Evolutionary conservation across 2,797 vertebrate species (phyloP), one percentile per base, ranked within the genome.

Genomic region (Silurus aristotelis): DNA sequence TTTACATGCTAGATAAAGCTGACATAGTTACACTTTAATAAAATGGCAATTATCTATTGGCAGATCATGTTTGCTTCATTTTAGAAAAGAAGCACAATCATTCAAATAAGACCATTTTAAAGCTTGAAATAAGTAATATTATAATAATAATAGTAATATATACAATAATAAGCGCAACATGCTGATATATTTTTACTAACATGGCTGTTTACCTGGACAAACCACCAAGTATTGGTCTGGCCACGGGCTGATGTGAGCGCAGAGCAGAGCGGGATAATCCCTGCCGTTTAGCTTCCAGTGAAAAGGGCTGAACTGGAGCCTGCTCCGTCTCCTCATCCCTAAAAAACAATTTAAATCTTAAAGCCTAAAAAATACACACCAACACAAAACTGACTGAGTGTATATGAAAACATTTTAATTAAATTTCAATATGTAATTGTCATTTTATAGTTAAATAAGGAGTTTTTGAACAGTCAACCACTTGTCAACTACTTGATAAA

Each of bases 191-290:
- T 38, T 8, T 38, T 38, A 6, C 43, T 6, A 43, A 70, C 9
- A 58, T 52, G 55, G 19, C 15, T 68, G 25, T 15, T 91, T 95
- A 99, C 98, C 97, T 96, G 90, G 97, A 94, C 67, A 97, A 91
- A 76, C 96, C 95, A 83, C 96, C 89, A 79, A 96, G 93, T 87
- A 99, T 64, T 0, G 98, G 98, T 90, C 97, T 94, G 82, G 98
- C 98, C 84, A 99, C 98, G 0, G 98, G 98, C 89, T 96, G 97
- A 90, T 99, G 98, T 55, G 98, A 99, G 27, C 96, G 96, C 88
- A 99, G 93, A 0, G 98, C 98, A 1, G 98, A 99, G 85, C 92
- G 96, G 72, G 98, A 99, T 60, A 99, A 96, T 46, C 95, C 93
- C 89, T 95, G 96, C 85, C 97, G 95, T 92, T 98, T 99, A 84